Base-by-base conservation (phyloP, 1,140 invertebrate species). In the Sinella curviseta region DNA sequence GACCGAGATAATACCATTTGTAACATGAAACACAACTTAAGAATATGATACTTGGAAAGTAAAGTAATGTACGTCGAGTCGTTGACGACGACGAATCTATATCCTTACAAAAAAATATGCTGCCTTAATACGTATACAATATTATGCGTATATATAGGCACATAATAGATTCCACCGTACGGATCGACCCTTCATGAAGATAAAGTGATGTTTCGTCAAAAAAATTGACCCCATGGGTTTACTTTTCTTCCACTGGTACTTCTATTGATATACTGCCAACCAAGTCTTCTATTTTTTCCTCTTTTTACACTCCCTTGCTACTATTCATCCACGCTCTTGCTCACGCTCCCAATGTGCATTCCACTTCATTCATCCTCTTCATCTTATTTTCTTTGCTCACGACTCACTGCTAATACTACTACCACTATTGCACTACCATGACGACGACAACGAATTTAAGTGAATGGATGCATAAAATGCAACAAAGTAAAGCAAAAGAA, bases 151-250 rank as follows among this genome's bases (percentile, higher is more conserved):
- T 48, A 48, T 48, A n/a, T n/a, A n/a, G n/a, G 39, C 8, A 20
- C 39, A 48, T 48, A 48, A 48, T 48, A 48, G 39, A 48, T 48
- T 48, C 39, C 39, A 20, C 8, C 39, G 39, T 48, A 20, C 8
- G 39, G 20, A 48, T 30, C 65, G 65, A 70, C 65, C 65, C 65
- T 70, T 70, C 65, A 70, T 70, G 65, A 70, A 70, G 65, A 70
- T 70, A 70, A 70, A 70, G 65, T 70, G 65, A 70, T 70, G 65
- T 33, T 70, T 70, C 65, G 65, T 70, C 65, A 70, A 33, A 70
- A 60, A 70, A 70, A 70, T 70, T 70, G 65, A 70, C 65, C 65
- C 65, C 65, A 70, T 70, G 65, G 65, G 65, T 30, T 70, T 70
- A 70, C 28, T 70, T 70, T 70, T 24, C 12, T 70, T 70, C 65